These are phyloP conservation scores for Conistra vaccinii DNA, from an alignment of 2,888 invertebrate species.

Conservation along the genomic window DNA sequence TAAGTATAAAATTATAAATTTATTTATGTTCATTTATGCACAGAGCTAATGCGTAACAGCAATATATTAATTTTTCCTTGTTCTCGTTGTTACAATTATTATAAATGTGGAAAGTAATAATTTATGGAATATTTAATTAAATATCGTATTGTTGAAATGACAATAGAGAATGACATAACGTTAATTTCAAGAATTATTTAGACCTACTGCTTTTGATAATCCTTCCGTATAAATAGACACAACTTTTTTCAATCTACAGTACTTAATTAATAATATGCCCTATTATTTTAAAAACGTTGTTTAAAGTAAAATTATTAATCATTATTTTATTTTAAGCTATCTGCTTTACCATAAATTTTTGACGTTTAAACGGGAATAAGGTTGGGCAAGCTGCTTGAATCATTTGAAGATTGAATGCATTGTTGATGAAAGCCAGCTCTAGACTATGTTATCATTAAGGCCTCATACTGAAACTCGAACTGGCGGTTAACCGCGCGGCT, in stretches of 20 bases:
- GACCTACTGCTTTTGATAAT: not conserved
- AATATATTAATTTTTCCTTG: conserved; percentile 26
- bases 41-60: conserved; percentile 1
- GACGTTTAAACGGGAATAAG: not conserved
- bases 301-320: no score
- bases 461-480: no score
- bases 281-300: not conserved
- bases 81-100: not conserved
- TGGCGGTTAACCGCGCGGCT: no score
- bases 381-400: no score
- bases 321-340: no score
- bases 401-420: not conserved
- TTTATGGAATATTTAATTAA: not conserved
- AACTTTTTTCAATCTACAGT: not conserved
- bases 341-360: accelerated
- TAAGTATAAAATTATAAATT: not conserved
- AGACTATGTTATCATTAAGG: not conserved
- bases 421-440: not conserved
- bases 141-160: no score
- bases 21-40: not conserved
- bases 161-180: not conserved
- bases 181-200: not conserved
- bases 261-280: no score
- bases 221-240: not conserved
- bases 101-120: conserved; percentile 14